Conservation (phyloP, 2,113 vertebrate genomes). For the Gulo gulo region DNA sequence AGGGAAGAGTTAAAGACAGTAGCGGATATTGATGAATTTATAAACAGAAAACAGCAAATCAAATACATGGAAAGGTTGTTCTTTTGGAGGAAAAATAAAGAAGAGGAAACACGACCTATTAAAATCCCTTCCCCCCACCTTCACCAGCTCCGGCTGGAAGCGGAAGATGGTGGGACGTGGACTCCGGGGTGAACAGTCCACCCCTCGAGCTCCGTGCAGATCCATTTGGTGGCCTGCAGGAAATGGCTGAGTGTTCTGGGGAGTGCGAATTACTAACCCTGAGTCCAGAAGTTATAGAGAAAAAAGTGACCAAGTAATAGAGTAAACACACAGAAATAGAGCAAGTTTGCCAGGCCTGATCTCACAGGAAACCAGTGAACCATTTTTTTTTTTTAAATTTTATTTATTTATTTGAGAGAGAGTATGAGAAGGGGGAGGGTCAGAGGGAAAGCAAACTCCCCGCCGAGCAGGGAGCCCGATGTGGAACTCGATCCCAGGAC, state of each 20-base stretch:
- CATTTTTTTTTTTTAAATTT: too few species aligned
- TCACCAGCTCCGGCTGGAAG: too few species aligned
- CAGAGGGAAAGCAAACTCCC: too few species aligned
- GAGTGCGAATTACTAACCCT: neutral
- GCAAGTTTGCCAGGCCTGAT: neutral
- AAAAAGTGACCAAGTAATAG: neutral
- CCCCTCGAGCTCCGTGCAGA: neutral
- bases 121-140: neutral
- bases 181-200: neutral
- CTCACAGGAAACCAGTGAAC: neutral
- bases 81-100: neutral
- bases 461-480: too few species aligned
- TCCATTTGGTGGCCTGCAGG: neutral
- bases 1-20: neutral
- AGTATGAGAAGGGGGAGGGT: too few species aligned
- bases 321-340: neutral
- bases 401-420: too few species aligned
- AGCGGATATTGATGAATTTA: neutral
- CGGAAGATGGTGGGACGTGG: accelerated
- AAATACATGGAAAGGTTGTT: neutral
- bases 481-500: too few species aligned
- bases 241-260: neutral
- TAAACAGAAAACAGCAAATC: neutral
- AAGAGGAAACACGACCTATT: neutral
- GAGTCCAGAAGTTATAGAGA: neutral